Evolutionary conservation across 2,888 invertebrate species (phyloP).

Genomic region (Acanthococcus lagerstroemiae): DNA sequence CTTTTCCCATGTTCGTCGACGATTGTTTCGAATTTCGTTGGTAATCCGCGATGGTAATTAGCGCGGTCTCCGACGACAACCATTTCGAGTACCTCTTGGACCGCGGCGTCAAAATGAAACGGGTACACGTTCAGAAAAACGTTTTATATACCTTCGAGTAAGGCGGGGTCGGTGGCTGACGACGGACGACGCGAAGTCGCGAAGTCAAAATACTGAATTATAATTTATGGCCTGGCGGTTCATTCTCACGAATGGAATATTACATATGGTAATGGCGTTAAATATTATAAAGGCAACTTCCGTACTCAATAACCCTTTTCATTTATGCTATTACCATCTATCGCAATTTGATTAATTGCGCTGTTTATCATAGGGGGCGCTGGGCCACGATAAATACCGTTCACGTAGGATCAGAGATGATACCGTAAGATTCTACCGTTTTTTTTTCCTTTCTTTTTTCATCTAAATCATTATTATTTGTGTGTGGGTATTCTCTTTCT

Average conservation of each 20-base stretch:
- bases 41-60: too few species aligned
- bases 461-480: neutral
- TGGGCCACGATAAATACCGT: too few species aligned
- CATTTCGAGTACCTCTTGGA: too few species aligned
- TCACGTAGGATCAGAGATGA: too few species aligned
- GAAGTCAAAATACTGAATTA: constrained; percentile 6
- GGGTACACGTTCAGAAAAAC: too few species aligned
- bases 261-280: constrained; percentile 26
- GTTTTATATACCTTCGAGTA: too few species aligned
- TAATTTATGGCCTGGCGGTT: constrained; percentile 24
- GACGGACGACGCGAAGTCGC: neutral
- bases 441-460: neutral
- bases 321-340: constrained; percentile 21
- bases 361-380: constrained; percentile 26
- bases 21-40: too few species aligned
- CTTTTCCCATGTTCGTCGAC: too few species aligned
- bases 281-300: constrained; percentile 28
- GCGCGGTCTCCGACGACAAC: too few species aligned
- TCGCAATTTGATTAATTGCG: constrained; percentile 27
- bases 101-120: too few species aligned
- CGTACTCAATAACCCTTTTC: constrained; percentile 27
- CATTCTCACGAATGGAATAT: constrained; percentile 22
- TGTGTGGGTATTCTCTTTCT: neutral
- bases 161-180: too few species aligned
- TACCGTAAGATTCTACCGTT: too few species aligned